Conservation (phyloP, 2,888 invertebrate species). For the Cotesia congregata region DNA sequence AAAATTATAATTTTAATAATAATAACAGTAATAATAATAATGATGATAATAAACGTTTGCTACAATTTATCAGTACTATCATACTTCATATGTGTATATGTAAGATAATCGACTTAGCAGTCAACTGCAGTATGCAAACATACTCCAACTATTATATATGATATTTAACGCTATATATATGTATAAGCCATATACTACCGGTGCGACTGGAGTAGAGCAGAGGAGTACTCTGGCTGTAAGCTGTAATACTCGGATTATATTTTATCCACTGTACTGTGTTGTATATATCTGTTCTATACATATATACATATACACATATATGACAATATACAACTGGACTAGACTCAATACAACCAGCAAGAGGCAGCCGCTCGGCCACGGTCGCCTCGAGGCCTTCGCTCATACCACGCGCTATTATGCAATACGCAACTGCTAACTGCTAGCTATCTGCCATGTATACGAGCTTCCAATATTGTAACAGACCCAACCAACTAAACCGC, state of each 20-base stretch:
- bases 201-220: not conserved
- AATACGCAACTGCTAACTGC: slow-evolving; percentile 22
- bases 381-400: slow-evolving; percentile 56
- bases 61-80: not conserved
- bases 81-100: not conserved
- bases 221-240: not conserved
- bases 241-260: slow-evolving; percentile 28
- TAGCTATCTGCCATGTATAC: slow-evolving; percentile 15
- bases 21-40: not conserved
- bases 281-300: not conserved
- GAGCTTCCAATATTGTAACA: slow-evolving; percentile 22
- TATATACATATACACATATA: not conserved
- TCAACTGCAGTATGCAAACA: slow-evolving; percentile 15
- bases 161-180: not conserved
- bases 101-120: not conserved
- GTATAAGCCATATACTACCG: not conserved
- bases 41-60: not conserved
- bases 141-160: not conserved
- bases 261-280: not conserved
- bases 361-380: slow-evolving; percentile 52
- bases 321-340: slow-evolving; percentile 22
- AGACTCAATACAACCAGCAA: slow-evolving; percentile 27
- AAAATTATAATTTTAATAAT: too few species aligned
- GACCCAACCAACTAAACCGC: not conserved
- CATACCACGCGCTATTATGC: slow-evolving; percentile 40